phyloP scores from a whole-genome alignment of 2,113 vertebrate genomes.

The Mesembrinibis cayennensis region DNA sequence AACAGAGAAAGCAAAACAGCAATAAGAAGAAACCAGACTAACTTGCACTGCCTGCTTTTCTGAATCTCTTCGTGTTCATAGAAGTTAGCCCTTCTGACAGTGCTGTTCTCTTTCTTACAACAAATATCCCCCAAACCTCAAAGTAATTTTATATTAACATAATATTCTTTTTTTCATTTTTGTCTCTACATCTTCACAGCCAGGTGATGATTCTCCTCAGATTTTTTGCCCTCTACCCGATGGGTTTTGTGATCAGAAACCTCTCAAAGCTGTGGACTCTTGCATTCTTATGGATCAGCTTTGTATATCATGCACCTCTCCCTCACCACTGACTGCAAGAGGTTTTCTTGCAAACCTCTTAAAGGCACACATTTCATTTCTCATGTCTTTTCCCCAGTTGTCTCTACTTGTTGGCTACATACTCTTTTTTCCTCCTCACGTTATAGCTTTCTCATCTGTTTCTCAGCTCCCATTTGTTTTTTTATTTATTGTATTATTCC shows the following conservation, averaged over 20 bases:
- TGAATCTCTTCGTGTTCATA: neutral
- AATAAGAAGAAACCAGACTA: neutral
- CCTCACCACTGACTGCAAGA: neutral
- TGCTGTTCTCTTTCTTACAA: neutral
- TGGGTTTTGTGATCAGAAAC: neutral
- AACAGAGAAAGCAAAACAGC: neutral
- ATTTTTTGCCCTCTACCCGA: neutral
- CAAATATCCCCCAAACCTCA: neutral
- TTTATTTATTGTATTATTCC: neutral
- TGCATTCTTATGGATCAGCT: neutral
- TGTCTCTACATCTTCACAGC: neutral
- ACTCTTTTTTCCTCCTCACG: neutral
- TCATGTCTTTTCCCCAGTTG: neutral
- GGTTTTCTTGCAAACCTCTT: neutral
- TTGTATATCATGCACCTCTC: neutral
- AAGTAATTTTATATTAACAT: neutral
- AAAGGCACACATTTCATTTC: neutral
- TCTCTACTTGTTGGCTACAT: neutral
- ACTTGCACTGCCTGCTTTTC: neutral
- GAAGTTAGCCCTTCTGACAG: neutral
- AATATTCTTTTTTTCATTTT: neutral
- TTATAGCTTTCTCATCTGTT: neutral
- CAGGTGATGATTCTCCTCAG: neutral
- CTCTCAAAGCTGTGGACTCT: neutral
- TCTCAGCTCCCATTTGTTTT: neutral